A percentile compares a stretch with the other conserved stretches of the same genome.
These are phyloP conservation scores for Cebuella pygmaea DNA, from an alignment of 2,797 vertebrate genomes.

Conservation along the genomic window DNA sequence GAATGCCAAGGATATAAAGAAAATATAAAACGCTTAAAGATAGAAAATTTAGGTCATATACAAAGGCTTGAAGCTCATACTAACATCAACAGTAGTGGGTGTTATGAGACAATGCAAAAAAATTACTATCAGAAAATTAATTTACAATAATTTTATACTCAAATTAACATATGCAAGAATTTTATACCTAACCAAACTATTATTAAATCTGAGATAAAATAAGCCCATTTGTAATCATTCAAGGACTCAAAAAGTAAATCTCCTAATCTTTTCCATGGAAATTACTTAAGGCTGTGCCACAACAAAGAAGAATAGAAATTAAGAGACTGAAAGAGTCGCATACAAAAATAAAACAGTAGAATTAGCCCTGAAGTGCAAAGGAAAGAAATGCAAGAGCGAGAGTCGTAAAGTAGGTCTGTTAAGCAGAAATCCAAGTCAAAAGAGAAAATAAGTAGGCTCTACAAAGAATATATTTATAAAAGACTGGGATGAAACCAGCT, in stretches of 20 bases:
- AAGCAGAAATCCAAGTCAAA: neutral
- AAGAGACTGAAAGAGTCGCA: neutral
- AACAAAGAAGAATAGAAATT: neutral
- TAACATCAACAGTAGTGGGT: neutral
- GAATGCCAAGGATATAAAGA: neutral
- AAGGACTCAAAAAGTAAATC: neutral
- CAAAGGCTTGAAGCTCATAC: neutral
- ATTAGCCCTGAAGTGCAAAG: neutral
- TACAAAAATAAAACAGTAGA: neutral
- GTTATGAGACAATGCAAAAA: neutral
- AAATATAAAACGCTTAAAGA: neutral
- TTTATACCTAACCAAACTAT: neutral
- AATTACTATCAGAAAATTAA: neutral
- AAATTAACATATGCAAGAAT: neutral
- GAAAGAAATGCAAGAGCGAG: neutral
- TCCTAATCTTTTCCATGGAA: conserved; percentile 6
- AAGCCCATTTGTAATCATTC: neutral
- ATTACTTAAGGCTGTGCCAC: neutral
- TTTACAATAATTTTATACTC: neutral
- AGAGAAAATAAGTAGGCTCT: neutral
- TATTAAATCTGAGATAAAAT: neutral
- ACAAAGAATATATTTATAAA: neutral
- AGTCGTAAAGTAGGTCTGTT: neutral
- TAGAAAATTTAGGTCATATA: neutral
- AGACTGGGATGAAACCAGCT: neutral